A percentile compares a stretch with the other conserved stretches of the same genome.
These are phyloP conservation scores for Medauroidea extradentata DNA, from an alignment of 1,140 invertebrate species.

Conservation along the genomic window DNA sequence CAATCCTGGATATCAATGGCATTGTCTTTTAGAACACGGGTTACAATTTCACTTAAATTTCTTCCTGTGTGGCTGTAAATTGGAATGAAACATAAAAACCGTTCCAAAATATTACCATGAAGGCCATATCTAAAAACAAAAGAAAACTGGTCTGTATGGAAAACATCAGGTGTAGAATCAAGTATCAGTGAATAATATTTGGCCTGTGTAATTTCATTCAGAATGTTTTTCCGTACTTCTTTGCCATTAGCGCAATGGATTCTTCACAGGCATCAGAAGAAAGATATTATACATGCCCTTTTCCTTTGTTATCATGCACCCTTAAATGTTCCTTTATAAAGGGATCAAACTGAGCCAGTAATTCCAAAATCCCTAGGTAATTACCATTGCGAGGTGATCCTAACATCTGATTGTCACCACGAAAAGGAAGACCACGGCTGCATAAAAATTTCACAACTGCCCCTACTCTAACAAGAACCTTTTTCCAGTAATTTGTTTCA, in stretches of 20 bases:
- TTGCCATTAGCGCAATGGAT: not conserved
- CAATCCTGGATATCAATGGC: conserved; percentile 29
- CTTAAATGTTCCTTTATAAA: conserved; percentile 34
- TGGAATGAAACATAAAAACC: not conserved
- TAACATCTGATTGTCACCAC: conserved; percentile 25
- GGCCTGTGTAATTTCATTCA: not conserved
- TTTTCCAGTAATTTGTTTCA: conserved; percentile 26
- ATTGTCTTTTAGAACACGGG: conserved; percentile 1
- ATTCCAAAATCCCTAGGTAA: conserved; percentile 29
- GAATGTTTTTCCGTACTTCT: not conserved
- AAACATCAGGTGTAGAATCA: not conserved
- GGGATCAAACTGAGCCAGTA: conserved; percentile 20
- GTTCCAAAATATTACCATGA: not conserved
- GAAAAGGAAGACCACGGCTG: conserved; percentile 27
- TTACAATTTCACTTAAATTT: not conserved
- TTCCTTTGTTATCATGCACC: conserved; percentile 31
- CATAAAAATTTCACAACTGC: conserved; percentile 27
- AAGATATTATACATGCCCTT: conserved; percentile 23
- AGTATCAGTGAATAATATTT: not conserved
- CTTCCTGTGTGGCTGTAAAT: not conserved
- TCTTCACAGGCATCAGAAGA: not conserved
- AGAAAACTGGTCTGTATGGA: not conserved
- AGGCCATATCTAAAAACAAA: not conserved
- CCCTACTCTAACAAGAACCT: conserved; percentile 26
- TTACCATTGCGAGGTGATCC: conserved; percentile 31